Conservation (phyloP, 2,888 invertebrate genomes). For the Patella ulyssiponensis region DNA sequence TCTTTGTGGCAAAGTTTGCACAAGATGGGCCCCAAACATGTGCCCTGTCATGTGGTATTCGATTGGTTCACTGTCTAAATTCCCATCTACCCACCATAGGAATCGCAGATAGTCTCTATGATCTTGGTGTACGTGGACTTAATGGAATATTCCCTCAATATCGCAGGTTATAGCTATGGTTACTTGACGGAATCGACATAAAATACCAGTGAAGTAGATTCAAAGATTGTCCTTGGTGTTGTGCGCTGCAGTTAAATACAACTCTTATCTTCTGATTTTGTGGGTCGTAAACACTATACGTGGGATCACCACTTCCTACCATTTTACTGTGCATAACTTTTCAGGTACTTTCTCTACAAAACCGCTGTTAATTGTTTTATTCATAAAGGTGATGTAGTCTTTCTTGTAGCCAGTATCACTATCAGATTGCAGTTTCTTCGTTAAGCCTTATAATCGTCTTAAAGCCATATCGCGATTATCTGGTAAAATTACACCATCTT, state of each 20-base stretch:
- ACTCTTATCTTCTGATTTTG: too few species aligned
- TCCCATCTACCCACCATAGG: slow-evolving; percentile 32
- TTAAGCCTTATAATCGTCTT: background rate
- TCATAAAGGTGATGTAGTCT: slow-evolving; percentile 30
- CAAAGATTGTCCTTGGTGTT: slow-evolving; percentile 37
- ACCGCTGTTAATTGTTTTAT: slow-evolving; percentile 22
- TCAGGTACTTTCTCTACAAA: slow-evolving; percentile 26
- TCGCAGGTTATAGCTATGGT: slow-evolving; percentile 38
- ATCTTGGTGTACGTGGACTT: slow-evolving; percentile 17
- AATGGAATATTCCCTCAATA: slow-evolving; percentile 38
- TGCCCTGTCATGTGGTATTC: slow-evolving; percentile 31
- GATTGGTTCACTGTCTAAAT: slow-evolving; percentile 36
- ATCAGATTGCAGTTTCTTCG: background rate
- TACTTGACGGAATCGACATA: slow-evolving; percentile 34
- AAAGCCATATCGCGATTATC: too few species aligned
- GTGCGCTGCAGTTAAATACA: background rate
- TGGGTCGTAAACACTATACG: too few species aligned
- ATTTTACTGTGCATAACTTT: too few species aligned
- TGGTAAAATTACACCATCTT: background rate
- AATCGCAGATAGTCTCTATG: slow-evolving; percentile 37
- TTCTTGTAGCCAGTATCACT: background rate
- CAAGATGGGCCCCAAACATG: slow-evolving; percentile 28
- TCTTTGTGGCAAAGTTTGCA: slow-evolving; percentile 36
- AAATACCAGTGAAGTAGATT: slow-evolving; percentile 35
- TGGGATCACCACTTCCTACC: too few species aligned